Percentiles rank a stretch among this genome's conserved stretches.
phyloP scores from a whole-genome alignment of 2,113 vertebrate species.

The Anas platyrhynchos region DNA sequence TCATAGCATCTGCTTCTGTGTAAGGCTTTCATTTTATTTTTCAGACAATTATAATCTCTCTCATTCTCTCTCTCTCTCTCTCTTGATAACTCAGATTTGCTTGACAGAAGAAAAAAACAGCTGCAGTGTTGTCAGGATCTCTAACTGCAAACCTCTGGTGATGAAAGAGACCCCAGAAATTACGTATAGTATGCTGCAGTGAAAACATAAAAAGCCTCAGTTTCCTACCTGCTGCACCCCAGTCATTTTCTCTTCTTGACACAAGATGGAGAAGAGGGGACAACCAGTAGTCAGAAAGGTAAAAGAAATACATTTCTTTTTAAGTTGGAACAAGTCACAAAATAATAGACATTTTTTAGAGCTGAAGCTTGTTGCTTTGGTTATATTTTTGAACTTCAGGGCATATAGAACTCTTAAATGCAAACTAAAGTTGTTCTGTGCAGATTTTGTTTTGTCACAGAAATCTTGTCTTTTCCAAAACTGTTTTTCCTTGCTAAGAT shows the following conservation, averaged over 20 bases:
- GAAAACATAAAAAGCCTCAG: not conserved
- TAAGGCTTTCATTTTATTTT: not conserved
- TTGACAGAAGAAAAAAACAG: not conserved
- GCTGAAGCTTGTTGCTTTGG: not conserved
- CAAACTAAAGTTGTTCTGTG: not conserved
- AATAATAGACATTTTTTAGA: not conserved
- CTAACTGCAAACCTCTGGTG: not conserved
- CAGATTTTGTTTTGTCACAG: not conserved
- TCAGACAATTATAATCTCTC: not conserved
- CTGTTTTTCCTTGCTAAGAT: not conserved
- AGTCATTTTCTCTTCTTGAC: not conserved
- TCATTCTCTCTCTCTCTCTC: not conserved
- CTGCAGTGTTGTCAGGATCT: not conserved
- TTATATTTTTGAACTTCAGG: not conserved
- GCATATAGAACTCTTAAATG: not conserved
- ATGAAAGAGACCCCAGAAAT: not conserved
- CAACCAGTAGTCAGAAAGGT: not conserved
- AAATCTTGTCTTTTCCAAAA: not conserved
- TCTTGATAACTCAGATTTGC: not conserved
- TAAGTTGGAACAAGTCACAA: not conserved
- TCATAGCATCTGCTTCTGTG: conserved; percentile 14
- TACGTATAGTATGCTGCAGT: not conserved
- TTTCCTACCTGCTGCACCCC: not conserved
- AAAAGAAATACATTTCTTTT: not conserved
- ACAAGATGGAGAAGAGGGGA: not conserved